Conservation (phyloP, 2,113 vertebrate genomes). For the Clarias batrachus region DNA sequence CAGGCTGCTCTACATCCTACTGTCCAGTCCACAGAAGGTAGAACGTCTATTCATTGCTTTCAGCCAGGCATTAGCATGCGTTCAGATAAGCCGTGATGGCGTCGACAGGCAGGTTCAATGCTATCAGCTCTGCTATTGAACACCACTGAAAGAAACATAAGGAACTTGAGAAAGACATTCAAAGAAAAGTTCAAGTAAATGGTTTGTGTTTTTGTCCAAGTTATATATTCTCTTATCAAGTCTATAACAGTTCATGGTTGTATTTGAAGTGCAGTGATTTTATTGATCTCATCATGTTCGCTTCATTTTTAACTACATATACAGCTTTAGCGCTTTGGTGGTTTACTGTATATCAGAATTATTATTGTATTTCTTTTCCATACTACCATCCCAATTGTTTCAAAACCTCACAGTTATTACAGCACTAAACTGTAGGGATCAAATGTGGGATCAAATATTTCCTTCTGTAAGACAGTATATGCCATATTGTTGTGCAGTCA, state of each 20-base stretch:
- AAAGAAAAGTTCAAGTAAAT: not conserved
- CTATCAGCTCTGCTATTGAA: slow-evolving; percentile 25
- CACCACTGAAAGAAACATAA: not conserved
- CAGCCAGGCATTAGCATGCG: slow-evolving; percentile 2
- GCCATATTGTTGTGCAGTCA: not conserved
- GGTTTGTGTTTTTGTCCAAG: not conserved
- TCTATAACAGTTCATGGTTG: not conserved
- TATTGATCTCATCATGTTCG: not conserved
- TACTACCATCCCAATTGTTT: not conserved
- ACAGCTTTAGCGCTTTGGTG: not conserved
- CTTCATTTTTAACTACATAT: not conserved
- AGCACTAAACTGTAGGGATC: not conserved
- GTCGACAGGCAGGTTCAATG: slow-evolving; percentile 15
- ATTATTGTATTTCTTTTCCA: no score
- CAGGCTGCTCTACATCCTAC: not conserved
- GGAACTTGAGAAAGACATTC: slow-evolving; percentile 16
- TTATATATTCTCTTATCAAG: not conserved
- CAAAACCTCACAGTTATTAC: not conserved
- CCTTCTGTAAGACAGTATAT: not conserved
- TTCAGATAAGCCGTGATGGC: slow-evolving; percentile 17
- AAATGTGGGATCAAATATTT: not conserved
- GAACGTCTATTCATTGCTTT: not conserved
- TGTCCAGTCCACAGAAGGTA: not conserved
- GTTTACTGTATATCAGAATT: no score
- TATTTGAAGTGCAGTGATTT: not conserved